Evolutionary conservation across 2,113 vertebrate genomes (phyloP).

Genomic region (Xiphorhynchus elegans): DNA sequence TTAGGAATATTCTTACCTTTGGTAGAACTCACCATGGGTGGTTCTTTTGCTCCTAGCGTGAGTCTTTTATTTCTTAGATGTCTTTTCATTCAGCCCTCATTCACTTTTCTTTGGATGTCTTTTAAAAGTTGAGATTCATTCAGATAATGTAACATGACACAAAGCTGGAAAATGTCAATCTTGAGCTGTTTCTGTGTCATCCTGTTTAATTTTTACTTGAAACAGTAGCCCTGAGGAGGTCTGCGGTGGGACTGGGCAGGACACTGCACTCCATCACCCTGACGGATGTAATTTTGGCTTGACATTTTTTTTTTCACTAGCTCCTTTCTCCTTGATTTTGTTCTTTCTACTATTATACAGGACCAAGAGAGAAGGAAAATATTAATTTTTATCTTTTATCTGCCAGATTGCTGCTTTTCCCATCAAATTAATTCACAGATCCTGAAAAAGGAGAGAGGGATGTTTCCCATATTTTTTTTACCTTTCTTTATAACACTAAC

Average conservation of each 20-base stretch:
- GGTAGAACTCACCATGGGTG: not conserved
- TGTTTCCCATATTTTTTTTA: rapidly evolving
- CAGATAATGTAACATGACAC: slow-evolving; percentile 22
- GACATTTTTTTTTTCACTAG: not conserved
- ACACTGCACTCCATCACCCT: not conserved
- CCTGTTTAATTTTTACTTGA: slow-evolving; percentile 38
- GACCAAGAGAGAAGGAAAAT: not conserved
- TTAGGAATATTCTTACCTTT: not conserved
- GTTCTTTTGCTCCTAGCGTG: not conserved
- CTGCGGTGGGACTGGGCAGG: not conserved
- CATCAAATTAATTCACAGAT: not conserved
- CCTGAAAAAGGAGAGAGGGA: not conserved
- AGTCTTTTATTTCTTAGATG: not conserved
- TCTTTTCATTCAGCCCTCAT: not conserved
- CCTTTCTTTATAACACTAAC: not conserved
- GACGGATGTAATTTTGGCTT: not conserved
- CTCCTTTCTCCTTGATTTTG: not conserved
- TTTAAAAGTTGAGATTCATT: slow-evolving; percentile 28
- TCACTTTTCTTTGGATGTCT: not conserved
- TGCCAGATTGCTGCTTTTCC: not conserved
- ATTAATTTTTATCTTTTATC: not conserved
- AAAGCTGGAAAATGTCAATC: slow-evolving; percentile 46
- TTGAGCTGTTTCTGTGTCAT: not conserved
- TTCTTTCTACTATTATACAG: not conserved
- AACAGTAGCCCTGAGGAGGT: slow-evolving; percentile 21